Percentiles rank a stretch among this genome's conserved stretches.
phyloP scores from a whole-genome alignment of 2,797 vertebrate genomes.

The Manis crassicaudata region DNA sequence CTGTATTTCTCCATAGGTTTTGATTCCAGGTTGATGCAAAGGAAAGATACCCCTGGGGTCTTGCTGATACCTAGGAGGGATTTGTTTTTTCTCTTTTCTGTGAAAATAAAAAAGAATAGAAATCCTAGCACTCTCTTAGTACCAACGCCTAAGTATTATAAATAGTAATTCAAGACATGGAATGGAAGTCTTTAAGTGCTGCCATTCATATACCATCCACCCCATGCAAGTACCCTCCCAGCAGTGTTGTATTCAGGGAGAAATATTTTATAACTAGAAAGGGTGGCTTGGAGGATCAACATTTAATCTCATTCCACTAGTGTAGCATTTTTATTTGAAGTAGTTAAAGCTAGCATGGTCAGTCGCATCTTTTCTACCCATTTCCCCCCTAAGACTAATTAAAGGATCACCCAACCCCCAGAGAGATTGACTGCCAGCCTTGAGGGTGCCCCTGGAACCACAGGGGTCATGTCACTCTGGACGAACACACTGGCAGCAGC shows the following conservation, averaged over 20 bases:
- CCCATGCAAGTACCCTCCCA: background rate
- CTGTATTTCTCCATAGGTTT: conserved; percentile 4
- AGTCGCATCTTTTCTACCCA: background rate
- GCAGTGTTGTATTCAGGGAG: background rate
- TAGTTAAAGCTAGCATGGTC: background rate
- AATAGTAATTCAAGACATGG: background rate
- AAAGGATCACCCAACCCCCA: background rate
- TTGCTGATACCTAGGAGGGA: background rate
- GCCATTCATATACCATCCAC: background rate
- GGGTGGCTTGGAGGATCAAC: background rate
- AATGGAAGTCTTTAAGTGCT: background rate
- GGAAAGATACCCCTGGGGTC: background rate
- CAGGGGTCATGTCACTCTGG: background rate
- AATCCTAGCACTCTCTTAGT: background rate
- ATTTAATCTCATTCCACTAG: background rate
- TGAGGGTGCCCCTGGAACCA: background rate
- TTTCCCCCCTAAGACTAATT: background rate
- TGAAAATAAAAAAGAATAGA: conserved; percentile 48
- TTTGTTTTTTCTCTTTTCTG: conserved; percentile 22
- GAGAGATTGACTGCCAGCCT: background rate
- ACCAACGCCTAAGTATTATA: conserved; percentile 4
- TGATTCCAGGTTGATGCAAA: conserved; percentile 4
- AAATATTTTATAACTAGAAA: conserved; percentile 32
- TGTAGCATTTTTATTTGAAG: background rate
- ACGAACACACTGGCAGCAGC: background rate